Conservation (phyloP, 1,140 invertebrate species). For the Lutraria rhynchaena region DNA sequence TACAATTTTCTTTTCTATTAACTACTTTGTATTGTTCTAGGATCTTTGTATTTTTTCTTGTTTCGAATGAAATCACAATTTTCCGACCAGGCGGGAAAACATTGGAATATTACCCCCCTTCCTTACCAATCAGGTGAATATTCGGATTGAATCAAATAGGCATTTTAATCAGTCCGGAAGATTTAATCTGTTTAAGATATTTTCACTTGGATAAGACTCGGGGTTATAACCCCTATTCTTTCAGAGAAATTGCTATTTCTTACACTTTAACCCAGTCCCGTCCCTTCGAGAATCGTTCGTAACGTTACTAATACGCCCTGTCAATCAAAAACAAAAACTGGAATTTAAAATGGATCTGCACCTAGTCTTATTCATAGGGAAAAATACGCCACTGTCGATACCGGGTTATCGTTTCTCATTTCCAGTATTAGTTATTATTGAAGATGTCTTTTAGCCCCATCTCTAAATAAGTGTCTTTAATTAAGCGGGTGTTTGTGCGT, state of each 20-base stretch:
- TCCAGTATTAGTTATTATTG: conserved; percentile 24
- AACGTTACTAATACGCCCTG: conserved; percentile 54
- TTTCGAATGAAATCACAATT: too few relatives aligned
- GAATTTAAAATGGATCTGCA: conserved; percentile 50
- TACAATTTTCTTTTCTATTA: too few relatives aligned
- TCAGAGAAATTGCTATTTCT: conserved; percentile 54
- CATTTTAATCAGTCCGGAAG: conserved; percentile 28
- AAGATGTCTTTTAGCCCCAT: too few relatives aligned
- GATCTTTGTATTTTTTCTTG: too few relatives aligned
- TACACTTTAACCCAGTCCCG: conserved; percentile 36
- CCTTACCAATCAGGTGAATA: conserved; percentile 14
- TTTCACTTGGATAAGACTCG: conserved; percentile 23
- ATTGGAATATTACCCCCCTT: too few relatives aligned
- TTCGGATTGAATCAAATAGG: conserved; percentile 19
- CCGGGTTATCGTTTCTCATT: conserved; percentile 17
- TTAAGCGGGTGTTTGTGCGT: background rate
- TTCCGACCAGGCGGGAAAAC: too few relatives aligned
- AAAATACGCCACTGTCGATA: conserved; percentile 38
- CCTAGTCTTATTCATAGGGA: conserved; percentile 19
- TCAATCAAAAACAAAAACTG: conserved; percentile 61
- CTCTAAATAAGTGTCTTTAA: conserved; percentile 23
- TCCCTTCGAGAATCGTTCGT: conserved; percentile 35
- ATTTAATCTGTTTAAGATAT: conserved; percentile 33
- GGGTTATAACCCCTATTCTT: conserved; percentile 55
- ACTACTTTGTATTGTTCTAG: too few relatives aligned